A percentile compares a stretch with the other conserved stretches of the same genome.
Evolutionary conservation across 2,888 invertebrate species (phyloP).

Genomic region (Drosophila suboccidentalis): DNA sequence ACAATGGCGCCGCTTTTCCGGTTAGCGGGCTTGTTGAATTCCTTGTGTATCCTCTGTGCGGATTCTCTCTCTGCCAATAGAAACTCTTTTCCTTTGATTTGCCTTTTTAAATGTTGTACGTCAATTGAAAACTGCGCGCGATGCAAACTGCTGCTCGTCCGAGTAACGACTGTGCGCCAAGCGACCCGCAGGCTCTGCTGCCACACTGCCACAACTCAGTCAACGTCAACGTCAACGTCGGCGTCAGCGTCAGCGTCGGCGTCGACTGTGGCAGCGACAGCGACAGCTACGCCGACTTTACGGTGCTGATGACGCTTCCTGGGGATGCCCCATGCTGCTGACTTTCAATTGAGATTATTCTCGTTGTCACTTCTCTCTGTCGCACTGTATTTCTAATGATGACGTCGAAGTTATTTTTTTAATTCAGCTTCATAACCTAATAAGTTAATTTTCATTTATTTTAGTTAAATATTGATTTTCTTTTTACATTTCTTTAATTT

Average conservation of each 20-base stretch:
- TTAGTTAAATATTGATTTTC: neutral
- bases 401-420: neutral
- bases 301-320: slow-evolving; percentile 42
- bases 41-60: slow-evolving; percentile 45
- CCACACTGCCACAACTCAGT: slow-evolving; percentile 53
- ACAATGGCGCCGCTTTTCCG: slow-evolving; percentile 64
- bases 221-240: slow-evolving; percentile 24
- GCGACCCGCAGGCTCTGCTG: slow-evolving; percentile 63
- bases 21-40: slow-evolving; percentile 29
- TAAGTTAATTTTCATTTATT: neutral
- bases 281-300: slow-evolving; percentile 24
- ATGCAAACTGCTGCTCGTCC: slow-evolving; percentile 74
- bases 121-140: slow-evolving; percentile 63
- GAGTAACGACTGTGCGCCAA: slow-evolving; percentile 67
- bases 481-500: neutral
- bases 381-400: neutral
- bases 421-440: neutral
- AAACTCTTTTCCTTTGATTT: slow-evolving; percentile 17
- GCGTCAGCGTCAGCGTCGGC: slow-evolving; percentile 17
- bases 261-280: slow-evolving; percentile 24
- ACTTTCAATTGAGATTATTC: neutral
- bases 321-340: slow-evolving; percentile 58
- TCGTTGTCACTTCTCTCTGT: neutral
- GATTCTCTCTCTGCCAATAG: slow-evolving; percentile 20
- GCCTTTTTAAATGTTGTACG: neutral